phyloP scores from a whole-genome alignment of 92 coral and sea anemone genomes.

The Zoanthus sansibaricus region DNA sequence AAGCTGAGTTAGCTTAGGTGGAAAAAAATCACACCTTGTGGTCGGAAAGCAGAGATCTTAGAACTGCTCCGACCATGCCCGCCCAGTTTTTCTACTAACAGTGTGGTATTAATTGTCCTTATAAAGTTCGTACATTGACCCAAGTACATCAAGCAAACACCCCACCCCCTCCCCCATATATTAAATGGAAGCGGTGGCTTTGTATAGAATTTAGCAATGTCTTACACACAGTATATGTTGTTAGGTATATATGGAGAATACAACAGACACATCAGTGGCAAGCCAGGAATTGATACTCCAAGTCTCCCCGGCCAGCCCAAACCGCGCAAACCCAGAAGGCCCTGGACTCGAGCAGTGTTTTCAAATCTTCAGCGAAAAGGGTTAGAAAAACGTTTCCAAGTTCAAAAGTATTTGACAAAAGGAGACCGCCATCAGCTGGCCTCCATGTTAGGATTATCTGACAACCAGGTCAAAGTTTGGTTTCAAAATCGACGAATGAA shows the following conservation, averaged over 20 bases:
- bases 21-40: too few relatives aligned
- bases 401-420: constrained; percentile 97
- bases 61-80: too few relatives aligned
- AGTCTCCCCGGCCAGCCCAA: constrained; percentile 83
- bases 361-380: constrained; percentile 99
- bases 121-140: too few relatives aligned
- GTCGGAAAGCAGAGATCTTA: too few relatives aligned
- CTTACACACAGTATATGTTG: constrained; percentile 3
- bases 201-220: background rate
- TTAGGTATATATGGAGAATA: constrained; percentile 64
- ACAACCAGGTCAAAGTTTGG: constrained; percentile 99
- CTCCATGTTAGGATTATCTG: constrained; percentile 96
- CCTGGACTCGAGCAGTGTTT: constrained; percentile 99
- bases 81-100: too few relatives aligned
- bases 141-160: too few relatives aligned
- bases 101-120: too few relatives aligned
- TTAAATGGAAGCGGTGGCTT: too few relatives aligned
- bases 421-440: constrained; percentile 98
- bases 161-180: too few relatives aligned
- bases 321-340: constrained; percentile 97
- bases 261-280: constrained; percentile 60
- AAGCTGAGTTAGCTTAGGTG: too few relatives aligned
- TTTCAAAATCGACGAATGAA: constrained; percentile 98
- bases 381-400: constrained; percentile 95
- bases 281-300: constrained; percentile 65